Evolutionary conservation across 2,113 vertebrate genomes (phyloP).

Genomic region (crab-eating macaque (Macaca fascicularis)): DNA sequence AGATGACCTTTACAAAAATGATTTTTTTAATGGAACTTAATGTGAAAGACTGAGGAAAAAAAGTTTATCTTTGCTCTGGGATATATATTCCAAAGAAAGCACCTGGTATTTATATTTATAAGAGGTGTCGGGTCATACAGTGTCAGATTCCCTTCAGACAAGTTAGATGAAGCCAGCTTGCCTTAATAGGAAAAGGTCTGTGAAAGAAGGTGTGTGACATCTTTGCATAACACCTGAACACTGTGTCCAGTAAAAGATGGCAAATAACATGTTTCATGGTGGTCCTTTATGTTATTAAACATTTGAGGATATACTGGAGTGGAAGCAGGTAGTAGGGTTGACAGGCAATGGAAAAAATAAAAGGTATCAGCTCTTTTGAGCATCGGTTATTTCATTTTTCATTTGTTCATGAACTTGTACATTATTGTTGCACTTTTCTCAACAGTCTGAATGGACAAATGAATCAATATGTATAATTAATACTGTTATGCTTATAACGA

Average conservation of each 20-base stretch:
- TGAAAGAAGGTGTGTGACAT: not conserved
- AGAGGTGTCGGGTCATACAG: not conserved
- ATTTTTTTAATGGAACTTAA: not conserved
- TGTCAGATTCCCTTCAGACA: not conserved
- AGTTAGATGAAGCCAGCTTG: not conserved
- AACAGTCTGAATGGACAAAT: not conserved
- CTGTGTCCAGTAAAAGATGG: not conserved
- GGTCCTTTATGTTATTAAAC: not conserved
- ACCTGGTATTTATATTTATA: not conserved
- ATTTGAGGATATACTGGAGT: slow-evolving; percentile 14
- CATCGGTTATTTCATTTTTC: not conserved
- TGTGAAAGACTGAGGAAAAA: not conserved
- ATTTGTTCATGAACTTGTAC: not conserved
- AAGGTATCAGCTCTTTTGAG: not conserved
- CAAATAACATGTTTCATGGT: not conserved
- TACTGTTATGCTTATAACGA: not conserved
- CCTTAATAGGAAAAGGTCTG: not conserved
- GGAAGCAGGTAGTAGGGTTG: not conserved
- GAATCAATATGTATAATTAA: not conserved
- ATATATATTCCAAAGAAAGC: not conserved
- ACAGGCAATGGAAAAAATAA: not conserved
- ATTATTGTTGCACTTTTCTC: slow-evolving; percentile 27
- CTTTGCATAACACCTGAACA: slow-evolving; percentile 7
- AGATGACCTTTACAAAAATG: not conserved
- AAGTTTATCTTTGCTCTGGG: not conserved